These are phyloP conservation scores for Cercopithecus mona DNA, from an alignment of 2,113 vertebrate genomes.

Conservation along the genomic window DNA sequence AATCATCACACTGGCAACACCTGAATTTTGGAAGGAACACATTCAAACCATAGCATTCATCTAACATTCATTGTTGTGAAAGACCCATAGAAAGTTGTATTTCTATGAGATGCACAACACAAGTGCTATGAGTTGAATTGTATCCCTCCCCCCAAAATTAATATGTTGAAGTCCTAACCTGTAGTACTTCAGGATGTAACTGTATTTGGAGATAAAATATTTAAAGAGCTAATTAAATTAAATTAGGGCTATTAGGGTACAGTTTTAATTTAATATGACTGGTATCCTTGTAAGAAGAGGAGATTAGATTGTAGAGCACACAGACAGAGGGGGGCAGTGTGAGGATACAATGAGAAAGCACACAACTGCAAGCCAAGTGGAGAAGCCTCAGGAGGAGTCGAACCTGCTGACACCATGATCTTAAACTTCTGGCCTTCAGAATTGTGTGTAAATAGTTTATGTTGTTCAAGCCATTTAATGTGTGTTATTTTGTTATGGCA, in stretches of 20 bases:
- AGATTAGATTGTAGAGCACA: background rate
- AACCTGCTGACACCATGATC: background rate
- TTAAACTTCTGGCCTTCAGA: background rate
- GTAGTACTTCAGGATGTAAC: background rate
- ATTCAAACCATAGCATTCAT: background rate
- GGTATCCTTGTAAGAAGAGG: background rate
- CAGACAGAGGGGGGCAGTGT: background rate
- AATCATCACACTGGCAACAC: background rate
- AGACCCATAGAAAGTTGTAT: background rate
- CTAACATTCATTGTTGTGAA: background rate
- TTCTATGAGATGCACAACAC: background rate
- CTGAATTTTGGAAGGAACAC: background rate
- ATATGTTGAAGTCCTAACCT: background rate
- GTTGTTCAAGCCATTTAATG: too few relatives aligned
- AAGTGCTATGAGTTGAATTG: background rate
- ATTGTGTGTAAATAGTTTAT: too few relatives aligned
- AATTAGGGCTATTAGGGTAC: background rate
- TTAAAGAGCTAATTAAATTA: background rate
- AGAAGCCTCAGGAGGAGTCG: background rate
- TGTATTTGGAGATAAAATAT: background rate
- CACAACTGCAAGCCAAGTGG: background rate
- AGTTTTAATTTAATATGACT: background rate
- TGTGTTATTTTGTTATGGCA: too few relatives aligned
- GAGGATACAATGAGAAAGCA: background rate
- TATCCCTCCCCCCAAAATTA: background rate